Base-by-base conservation (phyloP, 2,888 invertebrate species). In the Ctenicera cuprea region DNA sequence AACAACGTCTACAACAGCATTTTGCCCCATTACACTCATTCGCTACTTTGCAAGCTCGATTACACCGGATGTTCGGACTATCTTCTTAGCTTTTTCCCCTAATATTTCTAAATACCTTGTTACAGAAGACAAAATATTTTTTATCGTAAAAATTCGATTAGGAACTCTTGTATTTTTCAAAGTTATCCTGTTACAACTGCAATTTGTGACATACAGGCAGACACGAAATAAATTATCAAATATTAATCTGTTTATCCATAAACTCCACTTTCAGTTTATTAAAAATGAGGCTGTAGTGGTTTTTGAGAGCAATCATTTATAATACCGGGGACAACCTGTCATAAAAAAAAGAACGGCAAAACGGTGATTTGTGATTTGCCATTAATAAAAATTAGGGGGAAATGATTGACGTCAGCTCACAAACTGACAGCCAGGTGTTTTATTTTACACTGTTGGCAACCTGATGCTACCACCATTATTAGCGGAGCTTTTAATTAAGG, bases 11-110 rank as follows among this genome's bases (percentile, higher is more conserved):
- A 57, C 61, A 71, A 71, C 61, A 66, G 67, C 71, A 65, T 66
- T 70, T 74, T 71, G 71, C 65, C 43, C 68, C 74, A 74, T 74
- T 74, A 75, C 71, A 38, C 59, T 67, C 68, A 37, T 54, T 62
- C 64, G 61, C 62, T 66, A 43, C 62, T 69, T 64, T 63, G 52
- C 63, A 57, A 66, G 61, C 74, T 73, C 73, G 41, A 73, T 73
- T 68, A 69, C 54, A 48, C 67, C 48, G 30, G 45, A 43, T 43
- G 64, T 30, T 59, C 20, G 5, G 20, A 38, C 18, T 38, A 38
- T 59, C 33, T 33, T 38, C 38, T 20, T 38, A n/a, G 4, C 14
- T 57, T 20, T 20, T 38, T 20, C 8, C 9, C 18, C n/a, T 12
- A n/a, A 38, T 38, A 38, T 18, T 16, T 59, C 59, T 41, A 33